These are phyloP conservation scores for Orthosia cruda DNA, from an alignment of 2,888 invertebrate genomes.

Conservation along the genomic window DNA sequence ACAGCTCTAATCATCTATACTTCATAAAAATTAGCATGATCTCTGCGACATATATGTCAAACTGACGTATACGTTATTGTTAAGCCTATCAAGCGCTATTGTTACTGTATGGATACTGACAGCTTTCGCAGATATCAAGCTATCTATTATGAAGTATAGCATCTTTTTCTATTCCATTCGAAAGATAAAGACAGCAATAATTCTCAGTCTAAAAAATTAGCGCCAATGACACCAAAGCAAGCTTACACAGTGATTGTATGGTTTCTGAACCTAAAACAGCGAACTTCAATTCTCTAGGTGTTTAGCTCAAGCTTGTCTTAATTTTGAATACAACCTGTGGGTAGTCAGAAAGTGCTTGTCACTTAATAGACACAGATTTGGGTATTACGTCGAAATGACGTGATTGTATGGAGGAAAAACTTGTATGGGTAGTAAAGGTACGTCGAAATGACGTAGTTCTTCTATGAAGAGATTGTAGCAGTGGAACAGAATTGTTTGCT, in stretches of 20 bases:
- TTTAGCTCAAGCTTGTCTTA: constrained; percentile 34
- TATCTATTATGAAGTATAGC: too few relatives aligned
- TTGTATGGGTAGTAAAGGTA: not conserved
- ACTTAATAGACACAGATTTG: constrained; percentile 19
- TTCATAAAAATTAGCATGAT: too few relatives aligned
- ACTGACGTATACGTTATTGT: too few relatives aligned
- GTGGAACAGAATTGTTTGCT: not conserved
- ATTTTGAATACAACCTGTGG: constrained; percentile 22
- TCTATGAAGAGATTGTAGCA: not conserved
- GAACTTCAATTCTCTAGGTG: not conserved
- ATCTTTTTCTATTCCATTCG: not conserved
- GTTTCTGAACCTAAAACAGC: constrained; percentile 32
- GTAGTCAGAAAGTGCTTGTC: constrained; percentile 53
- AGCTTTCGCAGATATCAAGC: too few relatives aligned
- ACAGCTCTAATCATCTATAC: not conserved
- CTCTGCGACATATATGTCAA: too few relatives aligned
- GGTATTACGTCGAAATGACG: not conserved
- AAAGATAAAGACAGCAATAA: not conserved
- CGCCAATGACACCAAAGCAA: constrained; percentile 38
- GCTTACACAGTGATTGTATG: constrained; percentile 47
- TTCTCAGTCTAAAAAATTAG: constrained; percentile 6
- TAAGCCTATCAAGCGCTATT: too few relatives aligned
- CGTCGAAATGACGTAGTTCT: constrained; percentile 15
- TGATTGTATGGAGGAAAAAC: too few relatives aligned
- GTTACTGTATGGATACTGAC: too few relatives aligned